Conservation (phyloP, 1,140 invertebrate genomes). For the Cyclina sinensis region DNA sequence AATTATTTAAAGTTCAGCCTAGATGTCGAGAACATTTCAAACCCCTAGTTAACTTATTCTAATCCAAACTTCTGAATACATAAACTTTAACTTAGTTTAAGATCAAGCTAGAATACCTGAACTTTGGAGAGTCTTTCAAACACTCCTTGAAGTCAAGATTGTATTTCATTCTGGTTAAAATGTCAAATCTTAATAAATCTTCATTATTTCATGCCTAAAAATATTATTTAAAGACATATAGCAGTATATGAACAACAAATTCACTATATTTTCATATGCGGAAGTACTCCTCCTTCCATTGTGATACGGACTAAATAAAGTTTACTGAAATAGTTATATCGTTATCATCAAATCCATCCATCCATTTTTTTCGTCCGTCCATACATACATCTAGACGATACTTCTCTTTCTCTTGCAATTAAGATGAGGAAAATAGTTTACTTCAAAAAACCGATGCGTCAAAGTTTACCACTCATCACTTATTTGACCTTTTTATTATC, state of each 20-base stretch:
- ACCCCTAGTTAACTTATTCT: too few species aligned
- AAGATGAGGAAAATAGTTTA: too few species aligned
- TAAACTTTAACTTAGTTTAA: too few species aligned
- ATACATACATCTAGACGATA: background rate
- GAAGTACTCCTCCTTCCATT: conserved; percentile 57
- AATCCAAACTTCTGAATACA: too few species aligned
- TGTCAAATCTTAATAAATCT: background rate
- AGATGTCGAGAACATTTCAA: too few species aligned
- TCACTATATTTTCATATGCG: conserved; percentile 21
- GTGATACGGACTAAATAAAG: background rate
- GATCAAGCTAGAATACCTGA: conserved; percentile 83
- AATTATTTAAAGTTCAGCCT: too few species aligned
- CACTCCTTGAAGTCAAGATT: conserved; percentile 84
- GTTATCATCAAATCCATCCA: background rate
- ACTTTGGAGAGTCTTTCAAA: conserved; percentile 84
- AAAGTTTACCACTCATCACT: too few species aligned
- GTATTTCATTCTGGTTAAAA: conserved; percentile 40
- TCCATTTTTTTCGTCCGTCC: background rate
- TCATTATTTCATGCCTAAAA: background rate
- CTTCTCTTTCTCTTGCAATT: too few species aligned
- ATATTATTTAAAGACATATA: background rate
- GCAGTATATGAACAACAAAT: background rate
- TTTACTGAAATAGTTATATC: background rate
- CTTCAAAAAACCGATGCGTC: too few species aligned
- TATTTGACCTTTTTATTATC: too few species aligned